Conservation (phyloP, 2,797 vertebrate genomes). For the Pipistrellus pipistrellus region DNA sequence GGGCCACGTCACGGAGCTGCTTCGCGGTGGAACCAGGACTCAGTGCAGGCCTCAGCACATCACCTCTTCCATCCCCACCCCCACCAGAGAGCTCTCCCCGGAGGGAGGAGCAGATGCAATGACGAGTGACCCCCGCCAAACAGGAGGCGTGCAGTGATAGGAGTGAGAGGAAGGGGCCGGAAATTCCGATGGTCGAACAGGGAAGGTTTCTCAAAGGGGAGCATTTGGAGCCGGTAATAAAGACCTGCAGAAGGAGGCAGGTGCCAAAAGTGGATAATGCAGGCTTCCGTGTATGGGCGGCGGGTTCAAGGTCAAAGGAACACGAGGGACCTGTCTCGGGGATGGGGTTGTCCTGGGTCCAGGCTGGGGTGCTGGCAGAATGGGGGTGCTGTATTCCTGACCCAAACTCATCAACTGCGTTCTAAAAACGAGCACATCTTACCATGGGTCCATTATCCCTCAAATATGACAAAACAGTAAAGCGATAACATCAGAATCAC, state of each 20-base stretch:
- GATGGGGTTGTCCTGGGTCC: not conserved
- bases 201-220: not conserved
- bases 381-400: not conserved
- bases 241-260: not conserved
- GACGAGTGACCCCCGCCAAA: not conserved
- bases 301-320: not conserved
- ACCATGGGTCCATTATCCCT: not conserved
- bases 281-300: not conserved
- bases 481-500: not conserved
- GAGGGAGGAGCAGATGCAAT: not conserved
- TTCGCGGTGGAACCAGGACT: not conserved
- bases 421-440: not conserved
- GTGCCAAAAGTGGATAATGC: not conserved
- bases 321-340: not conserved
- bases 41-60: not conserved
- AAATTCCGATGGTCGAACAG: not conserved
- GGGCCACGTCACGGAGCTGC: not conserved
- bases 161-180: not conserved
- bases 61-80: not conserved
- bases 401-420: not conserved
- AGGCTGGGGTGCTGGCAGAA: not conserved
- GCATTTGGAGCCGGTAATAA: not conserved
- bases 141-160: rapidly evolving
- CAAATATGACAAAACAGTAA: not conserved
- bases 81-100: not conserved